A percentile compares a stretch with the other conserved stretches of the same genome.
Conservation (phyloP, 1,140 invertebrate genomes). For the Penaeus japonicus region DNA sequence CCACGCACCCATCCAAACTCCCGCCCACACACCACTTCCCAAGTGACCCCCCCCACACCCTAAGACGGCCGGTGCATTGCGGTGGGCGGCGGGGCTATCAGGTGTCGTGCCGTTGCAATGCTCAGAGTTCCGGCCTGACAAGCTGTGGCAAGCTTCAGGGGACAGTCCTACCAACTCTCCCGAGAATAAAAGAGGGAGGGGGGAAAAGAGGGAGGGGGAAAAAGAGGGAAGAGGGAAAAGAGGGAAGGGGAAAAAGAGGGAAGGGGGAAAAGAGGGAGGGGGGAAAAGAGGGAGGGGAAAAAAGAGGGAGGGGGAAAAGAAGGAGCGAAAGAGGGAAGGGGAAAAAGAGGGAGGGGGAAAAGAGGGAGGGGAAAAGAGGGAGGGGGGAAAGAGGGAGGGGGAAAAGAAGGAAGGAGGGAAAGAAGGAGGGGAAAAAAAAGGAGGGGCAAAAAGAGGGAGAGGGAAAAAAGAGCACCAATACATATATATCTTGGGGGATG, state of each 20-base stretch:
- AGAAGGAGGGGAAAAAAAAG: background rate
- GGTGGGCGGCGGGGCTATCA: too few species aligned
- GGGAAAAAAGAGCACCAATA: too few species aligned
- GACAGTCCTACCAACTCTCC: too few species aligned
- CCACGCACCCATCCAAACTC: too few species aligned
- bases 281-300: background rate
- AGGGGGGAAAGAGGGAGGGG: background rate
- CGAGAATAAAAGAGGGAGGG: background rate
- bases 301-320: background rate
- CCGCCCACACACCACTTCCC: too few species aligned
- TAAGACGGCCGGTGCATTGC: too few species aligned
- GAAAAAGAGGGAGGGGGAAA: background rate
- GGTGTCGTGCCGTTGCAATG: too few species aligned
- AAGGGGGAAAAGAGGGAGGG: background rate
- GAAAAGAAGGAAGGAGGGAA: background rate
- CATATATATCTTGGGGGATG: too few species aligned
- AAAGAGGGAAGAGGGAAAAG: conserved; percentile 25
- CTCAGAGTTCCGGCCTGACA: too few species aligned
- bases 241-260: background rate
- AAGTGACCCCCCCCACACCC: too few species aligned
- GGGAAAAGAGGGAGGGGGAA: conserved; percentile 15
- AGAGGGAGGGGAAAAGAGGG: background rate
- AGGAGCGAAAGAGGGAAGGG: background rate
- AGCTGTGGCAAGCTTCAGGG: too few species aligned
- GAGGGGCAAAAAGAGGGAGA: background rate